A percentile compares a stretch with the other conserved stretches of the same genome.
Conservation (phyloP, 2,888 invertebrate genomes). For the Macrophya alboannulata region DNA sequence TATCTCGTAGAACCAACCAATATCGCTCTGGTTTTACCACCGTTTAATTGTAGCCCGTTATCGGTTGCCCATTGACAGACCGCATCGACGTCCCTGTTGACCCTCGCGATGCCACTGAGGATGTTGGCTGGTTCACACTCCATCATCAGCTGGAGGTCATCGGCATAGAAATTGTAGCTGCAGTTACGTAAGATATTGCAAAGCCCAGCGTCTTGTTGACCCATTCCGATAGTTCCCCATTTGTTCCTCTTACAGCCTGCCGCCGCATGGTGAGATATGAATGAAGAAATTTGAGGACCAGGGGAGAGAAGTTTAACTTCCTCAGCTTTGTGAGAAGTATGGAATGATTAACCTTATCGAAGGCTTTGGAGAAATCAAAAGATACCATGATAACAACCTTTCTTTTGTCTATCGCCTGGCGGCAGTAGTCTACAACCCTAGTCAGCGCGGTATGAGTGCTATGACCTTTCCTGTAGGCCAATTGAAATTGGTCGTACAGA, state of each 20-base stretch:
- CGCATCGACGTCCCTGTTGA: neutral
- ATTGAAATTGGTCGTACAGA: neutral
- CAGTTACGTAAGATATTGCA: neutral
- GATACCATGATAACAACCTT: constrained; percentile 39
- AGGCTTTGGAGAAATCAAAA: constrained; percentile 52
- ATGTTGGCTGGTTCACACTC: neutral
- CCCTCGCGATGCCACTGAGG: neutral
- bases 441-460: constrained; percentile 45
- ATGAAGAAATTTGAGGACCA: constrained; percentile 17
- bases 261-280: constrained; percentile 24
- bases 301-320: constrained; percentile 12
- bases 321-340: neutral
- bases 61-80: neutral
- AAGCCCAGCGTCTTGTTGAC: neutral
- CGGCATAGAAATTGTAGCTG: neutral
- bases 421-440: neutral
- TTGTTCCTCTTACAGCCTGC: constrained; percentile 16
- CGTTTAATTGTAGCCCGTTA: constrained; percentile 2
- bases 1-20: neutral
- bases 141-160: neutral
- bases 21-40: constrained; percentile 17
- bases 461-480: constrained; percentile 15
- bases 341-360: constrained; percentile 30
- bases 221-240: constrained; percentile 21
- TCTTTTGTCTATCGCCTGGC: neutral